These are phyloP conservation scores for Eupithecia pulchellata DNA, from an alignment of 2,888 invertebrate species.

Conservation along the genomic window DNA sequence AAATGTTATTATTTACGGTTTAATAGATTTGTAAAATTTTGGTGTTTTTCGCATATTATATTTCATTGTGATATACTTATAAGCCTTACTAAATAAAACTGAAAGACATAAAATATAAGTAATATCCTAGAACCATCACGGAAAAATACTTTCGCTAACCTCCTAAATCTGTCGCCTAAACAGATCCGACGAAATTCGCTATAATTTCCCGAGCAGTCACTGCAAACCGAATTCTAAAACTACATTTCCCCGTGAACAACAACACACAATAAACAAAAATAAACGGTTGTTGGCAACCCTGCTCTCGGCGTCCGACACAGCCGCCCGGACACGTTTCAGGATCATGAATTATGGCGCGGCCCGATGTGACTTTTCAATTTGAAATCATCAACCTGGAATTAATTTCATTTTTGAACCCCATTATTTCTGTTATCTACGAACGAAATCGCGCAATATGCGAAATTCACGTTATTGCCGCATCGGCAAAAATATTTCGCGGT, in stretches of 20 bases:
- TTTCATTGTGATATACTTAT: not conserved
- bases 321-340: constrained; percentile 84
- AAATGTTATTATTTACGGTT: too few species aligned
- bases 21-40: too few species aligned
- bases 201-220: constrained; percentile 38
- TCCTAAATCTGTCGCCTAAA: constrained; percentile 30
- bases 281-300: constrained; percentile 69
- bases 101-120: not conserved
- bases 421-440: constrained; percentile 84
- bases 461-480: constrained; percentile 78
- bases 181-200: constrained; percentile 32
- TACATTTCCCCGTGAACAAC: constrained; percentile 46
- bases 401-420: constrained; percentile 86
- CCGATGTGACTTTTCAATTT: constrained; percentile 87
- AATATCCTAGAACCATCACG: not conserved
- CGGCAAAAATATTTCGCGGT: constrained; percentile 80
- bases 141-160: constrained; percentile 8
- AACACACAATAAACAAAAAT: constrained; percentile 60
- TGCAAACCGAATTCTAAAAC: constrained; percentile 46
- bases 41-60: too few species aligned
- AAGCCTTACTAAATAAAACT: not conserved
- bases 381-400: constrained; percentile 86
- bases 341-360: constrained; percentile 85
- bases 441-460: constrained; percentile 83
- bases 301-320: constrained; percentile 72